Percentiles rank a stretch among this genome's conserved stretches.
Conservation (phyloP, 2,888 invertebrate genomes). For the Calameuta idolon region DNA sequence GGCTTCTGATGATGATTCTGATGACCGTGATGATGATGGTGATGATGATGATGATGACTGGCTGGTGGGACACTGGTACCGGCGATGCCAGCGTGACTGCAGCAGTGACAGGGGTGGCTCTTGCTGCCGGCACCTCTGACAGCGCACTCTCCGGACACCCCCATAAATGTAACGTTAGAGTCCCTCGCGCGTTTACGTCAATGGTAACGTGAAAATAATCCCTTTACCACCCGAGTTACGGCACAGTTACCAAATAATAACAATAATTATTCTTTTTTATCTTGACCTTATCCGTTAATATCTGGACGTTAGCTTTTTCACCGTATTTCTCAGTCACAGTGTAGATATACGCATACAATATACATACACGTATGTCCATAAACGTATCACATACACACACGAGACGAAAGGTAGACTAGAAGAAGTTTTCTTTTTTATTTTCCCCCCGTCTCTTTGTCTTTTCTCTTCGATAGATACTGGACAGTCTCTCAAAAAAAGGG, state of each 20-base stretch:
- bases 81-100: slow-evolving; percentile 50
- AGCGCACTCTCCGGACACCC: slow-evolving; percentile 66
- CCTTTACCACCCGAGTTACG: neutral
- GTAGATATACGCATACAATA: no score
- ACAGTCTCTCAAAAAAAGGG: no score
- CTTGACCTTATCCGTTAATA: no score
- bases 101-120: slow-evolving; percentile 61
- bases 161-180: slow-evolving; percentile 55
- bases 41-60: slow-evolving; percentile 37
- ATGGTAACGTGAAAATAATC: neutral
- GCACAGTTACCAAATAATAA: neutral
- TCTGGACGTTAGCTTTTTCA: no score
- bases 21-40: slow-evolving; percentile 18
- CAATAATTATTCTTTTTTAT: no score
- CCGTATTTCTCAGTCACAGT: no score
- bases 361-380: no score
- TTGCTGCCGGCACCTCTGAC: slow-evolving; percentile 57
- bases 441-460: no score
- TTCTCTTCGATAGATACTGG: no score
- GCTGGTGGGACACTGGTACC: slow-evolving; percentile 46
- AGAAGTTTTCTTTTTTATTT: no score
- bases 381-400: no score
- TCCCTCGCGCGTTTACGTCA: slow-evolving; percentile 10
- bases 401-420: no score
- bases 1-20: slow-evolving; percentile 24